Evolutionary conservation across 2,888 invertebrate species (phyloP), one percentile per base, ranked within the genome.

Genomic region (Blastobasis adustella): DNA sequence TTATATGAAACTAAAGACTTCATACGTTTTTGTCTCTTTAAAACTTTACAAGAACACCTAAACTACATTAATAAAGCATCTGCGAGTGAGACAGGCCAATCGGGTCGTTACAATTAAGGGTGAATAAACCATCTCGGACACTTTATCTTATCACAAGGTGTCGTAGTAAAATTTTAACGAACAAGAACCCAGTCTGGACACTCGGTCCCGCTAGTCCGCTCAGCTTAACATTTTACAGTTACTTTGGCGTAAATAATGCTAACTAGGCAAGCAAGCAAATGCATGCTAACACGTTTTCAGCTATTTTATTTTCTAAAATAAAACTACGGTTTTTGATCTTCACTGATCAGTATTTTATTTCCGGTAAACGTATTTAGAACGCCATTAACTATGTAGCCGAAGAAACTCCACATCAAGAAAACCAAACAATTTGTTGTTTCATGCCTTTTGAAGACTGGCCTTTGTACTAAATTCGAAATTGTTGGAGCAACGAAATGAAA

Each of bases 151-250:
- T 79, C 75, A 71, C 59, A 61, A 63, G 66, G 67, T 68, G 66
- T 63, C 67, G 73, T 67, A 69, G 74, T 78, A 75, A 78, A 76
- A 78, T 75, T 80, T 80, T 83, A 82, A 83, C 82, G 76, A 83
- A 76, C 67, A 64, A 58, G 60, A 56, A 58, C 66, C 67, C 60
- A 64, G 63, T 54, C 63, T 54, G 37, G 55, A 52, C 57, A 56
- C 58, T 60, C 58, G 60, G 68, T 78, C 66, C 76, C 72, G 78
- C 74, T 79, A 76, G 77, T 76, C 23, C 23, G 23, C 23, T 23
- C 23, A 23, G 23, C 23, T 23, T 23, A 23, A 23, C 23, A 1
- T 23, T 23, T 62, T 39, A 52, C 47, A 38, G 44, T 49, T 39
- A 49, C 37, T 6, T 10, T 46, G 23, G 23, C 23, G 23, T 23